Evolutionary conservation across 2,888 invertebrate species (phyloP), one percentile per base, ranked within the genome.

Genomic region (Eretmocerus hayati): DNA sequence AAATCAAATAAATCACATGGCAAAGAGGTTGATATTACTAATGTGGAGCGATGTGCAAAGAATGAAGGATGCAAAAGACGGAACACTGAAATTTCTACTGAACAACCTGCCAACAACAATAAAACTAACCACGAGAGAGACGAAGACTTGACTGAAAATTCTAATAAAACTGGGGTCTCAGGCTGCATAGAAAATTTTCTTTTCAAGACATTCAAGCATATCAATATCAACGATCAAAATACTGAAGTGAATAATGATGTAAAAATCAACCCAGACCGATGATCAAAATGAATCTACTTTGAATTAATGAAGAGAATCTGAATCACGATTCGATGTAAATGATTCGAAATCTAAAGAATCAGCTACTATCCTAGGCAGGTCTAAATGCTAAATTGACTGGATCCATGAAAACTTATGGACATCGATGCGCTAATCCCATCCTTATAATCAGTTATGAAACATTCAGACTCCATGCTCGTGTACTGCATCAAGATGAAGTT

Each of bases 401-500:
- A 53, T 97, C 92, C 67, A 92, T 90, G 79, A 83, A 86, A 60
- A 85, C 85, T 21, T 84, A 79, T 50, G 81, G 83, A 19, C 84
- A 90, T 1, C 63, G 90, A 13, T 83, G 87, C 56, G 85, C 87
- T 0, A 85, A 85, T 59, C 96, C 97, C 0, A 86, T 99, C 11
- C 75, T 99, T n/a, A 93, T 99, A 45, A 94, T 99, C 55, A 97
- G 97, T 1, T 99, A 99, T 69, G 99, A 99, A 75, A 96, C 96
- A 2, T 97, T 99, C 67, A 84, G 99, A 42, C 82, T 96, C 57
- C 96, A 99, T 68, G 83, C 92, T 0, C 77, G 83, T 46, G 90
- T 92, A 48, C 75, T 99, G 38, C 91, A 94, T 66, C 84, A 84
- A 50, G 87, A 89, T 23, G 90, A 92, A 74, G 88, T 99, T 20